A percentile compares a stretch with the other conserved stretches of the same genome.
Evolutionary conservation across 2,113 vertebrate genomes (phyloP).

Genomic region (Hippocampus mohnikei): DNA sequence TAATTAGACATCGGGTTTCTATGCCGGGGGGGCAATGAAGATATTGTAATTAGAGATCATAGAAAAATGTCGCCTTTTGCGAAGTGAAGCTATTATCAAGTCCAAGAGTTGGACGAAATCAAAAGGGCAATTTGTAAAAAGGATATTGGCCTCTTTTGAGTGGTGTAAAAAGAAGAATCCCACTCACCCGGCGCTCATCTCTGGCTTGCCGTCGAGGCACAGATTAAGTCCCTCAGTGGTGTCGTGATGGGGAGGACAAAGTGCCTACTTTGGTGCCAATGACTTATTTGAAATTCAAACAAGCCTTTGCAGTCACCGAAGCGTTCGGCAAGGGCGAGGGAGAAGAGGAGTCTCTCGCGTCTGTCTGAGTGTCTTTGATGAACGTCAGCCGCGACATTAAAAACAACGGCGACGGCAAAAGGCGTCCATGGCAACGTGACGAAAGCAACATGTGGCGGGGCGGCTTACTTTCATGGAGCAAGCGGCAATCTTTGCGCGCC

Average conservation of each 20-base stretch:
- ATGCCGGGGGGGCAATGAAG: conserved; percentile 42
- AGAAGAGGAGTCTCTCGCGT: conserved; percentile 54
- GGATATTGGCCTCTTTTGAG: conserved; percentile 57
- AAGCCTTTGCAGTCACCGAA: conserved; percentile 40
- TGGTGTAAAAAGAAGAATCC: conserved; percentile 51
- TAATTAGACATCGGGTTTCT: conserved; percentile 53
- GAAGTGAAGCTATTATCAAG: conserved; percentile 59
- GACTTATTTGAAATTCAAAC: conserved; percentile 69
- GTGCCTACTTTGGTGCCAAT: conserved; percentile 57
- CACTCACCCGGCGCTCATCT: conserved; percentile 54
- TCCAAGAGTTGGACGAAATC: conserved; percentile 56
- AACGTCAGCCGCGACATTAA: conserved; percentile 44
- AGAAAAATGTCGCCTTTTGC: conserved; percentile 47
- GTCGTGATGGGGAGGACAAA: conserved; percentile 67
- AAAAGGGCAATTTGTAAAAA: conserved; percentile 60
- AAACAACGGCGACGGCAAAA: conserved; percentile 50
- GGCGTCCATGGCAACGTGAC: conserved; percentile 31
- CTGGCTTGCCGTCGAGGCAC: conserved; percentile 33
- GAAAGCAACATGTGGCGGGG: conserved; percentile 41
- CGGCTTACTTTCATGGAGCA: conserved; percentile 23
- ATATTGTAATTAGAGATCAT: conserved; percentile 51
- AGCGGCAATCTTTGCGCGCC: conserved; percentile 5
- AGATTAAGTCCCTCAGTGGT: conserved; percentile 55
- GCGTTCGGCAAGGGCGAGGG: conserved; percentile 48
- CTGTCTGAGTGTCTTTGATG: conserved; percentile 48